Evolutionary conservation across 2,113 vertebrate genomes (phyloP).

Genomic region (Pan paniscus): DNA sequence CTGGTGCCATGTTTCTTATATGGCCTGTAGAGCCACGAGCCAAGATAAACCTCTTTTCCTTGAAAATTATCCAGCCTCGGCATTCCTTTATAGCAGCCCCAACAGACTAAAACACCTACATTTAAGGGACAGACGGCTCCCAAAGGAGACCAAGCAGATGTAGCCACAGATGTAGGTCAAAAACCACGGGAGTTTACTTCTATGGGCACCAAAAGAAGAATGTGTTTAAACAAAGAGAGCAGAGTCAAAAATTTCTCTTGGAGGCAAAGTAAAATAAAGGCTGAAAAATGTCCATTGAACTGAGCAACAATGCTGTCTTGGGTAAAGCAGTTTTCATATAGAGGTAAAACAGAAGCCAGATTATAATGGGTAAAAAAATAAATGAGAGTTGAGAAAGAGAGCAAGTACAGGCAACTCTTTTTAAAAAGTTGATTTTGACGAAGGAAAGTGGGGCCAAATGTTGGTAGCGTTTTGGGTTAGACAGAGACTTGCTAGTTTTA

Average conservation of each 20-base stretch:
- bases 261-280: not conserved
- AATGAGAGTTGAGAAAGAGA: not conserved
- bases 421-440: not conserved
- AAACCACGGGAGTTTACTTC: not conserved
- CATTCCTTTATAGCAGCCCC: not conserved
- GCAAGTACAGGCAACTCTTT: too few relatives aligned
- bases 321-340: not conserved
- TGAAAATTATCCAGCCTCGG: not conserved
- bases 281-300: not conserved
- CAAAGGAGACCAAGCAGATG: not conserved
- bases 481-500: not conserved
- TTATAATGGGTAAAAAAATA: not conserved
- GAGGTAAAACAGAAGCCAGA: not conserved
- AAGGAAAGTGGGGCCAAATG: too few relatives aligned
- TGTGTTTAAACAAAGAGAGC: not conserved
- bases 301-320: not conserved
- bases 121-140: not conserved
- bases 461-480: not conserved
- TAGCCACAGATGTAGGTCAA: not conserved
- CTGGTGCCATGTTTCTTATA: not conserved
- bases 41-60: not conserved
- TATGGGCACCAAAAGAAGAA: not conserved
- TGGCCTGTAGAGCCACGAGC: not conserved
- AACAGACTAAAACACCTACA: not conserved
- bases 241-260: not conserved